These are phyloP conservation scores for Lomographa bimaculata DNA, from an alignment of 2,888 invertebrate genomes.

Conservation along the genomic window DNA sequence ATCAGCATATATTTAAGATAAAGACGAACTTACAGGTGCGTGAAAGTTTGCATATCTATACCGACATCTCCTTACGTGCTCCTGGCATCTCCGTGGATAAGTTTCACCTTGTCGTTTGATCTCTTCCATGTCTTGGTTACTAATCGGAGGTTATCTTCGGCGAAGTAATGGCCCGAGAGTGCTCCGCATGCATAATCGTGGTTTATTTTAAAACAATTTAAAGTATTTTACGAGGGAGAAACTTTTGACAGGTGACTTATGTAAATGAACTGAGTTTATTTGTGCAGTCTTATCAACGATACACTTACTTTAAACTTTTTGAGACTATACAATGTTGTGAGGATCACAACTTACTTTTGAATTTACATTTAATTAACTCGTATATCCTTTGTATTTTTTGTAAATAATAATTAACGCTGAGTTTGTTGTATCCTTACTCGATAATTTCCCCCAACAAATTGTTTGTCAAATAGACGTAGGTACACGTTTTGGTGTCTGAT, in stretches of 20 bases:
- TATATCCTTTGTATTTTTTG: too few relatives aligned
- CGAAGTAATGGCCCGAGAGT: slow-evolving; percentile 16
- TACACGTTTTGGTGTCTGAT: too few relatives aligned
- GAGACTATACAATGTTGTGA: too few relatives aligned
- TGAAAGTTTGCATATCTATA: too few relatives aligned
- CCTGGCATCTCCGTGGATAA: slow-evolving; percentile 12
- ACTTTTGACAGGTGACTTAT: slow-evolving; percentile 3
- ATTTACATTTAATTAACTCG: too few relatives aligned
- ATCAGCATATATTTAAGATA: slow-evolving; percentile 14
- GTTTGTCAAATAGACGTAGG: too few relatives aligned
- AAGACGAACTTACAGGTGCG: slow-evolving; percentile 13
- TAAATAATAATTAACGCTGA: too few relatives aligned
- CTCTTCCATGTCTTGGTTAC: slow-evolving; percentile 19
- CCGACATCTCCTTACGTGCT: too few relatives aligned
- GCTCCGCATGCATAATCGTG: slow-evolving; percentile 7
- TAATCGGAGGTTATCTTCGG: slow-evolving; percentile 17
- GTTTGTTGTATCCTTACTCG: too few relatives aligned
- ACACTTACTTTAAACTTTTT: too few relatives aligned
- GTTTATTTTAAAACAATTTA: slow-evolving; percentile 10
- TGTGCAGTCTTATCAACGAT: neutral
- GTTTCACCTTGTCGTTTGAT: slow-evolving; percentile 23
- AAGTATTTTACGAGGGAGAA: slow-evolving; percentile 15
- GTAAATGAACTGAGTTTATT: slow-evolving; percentile 1
- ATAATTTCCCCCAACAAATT: too few relatives aligned
- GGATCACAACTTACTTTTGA: too few relatives aligned